Base-by-base conservation (phyloP, 2,888 invertebrate species). In the Busseola fusca region DNA sequence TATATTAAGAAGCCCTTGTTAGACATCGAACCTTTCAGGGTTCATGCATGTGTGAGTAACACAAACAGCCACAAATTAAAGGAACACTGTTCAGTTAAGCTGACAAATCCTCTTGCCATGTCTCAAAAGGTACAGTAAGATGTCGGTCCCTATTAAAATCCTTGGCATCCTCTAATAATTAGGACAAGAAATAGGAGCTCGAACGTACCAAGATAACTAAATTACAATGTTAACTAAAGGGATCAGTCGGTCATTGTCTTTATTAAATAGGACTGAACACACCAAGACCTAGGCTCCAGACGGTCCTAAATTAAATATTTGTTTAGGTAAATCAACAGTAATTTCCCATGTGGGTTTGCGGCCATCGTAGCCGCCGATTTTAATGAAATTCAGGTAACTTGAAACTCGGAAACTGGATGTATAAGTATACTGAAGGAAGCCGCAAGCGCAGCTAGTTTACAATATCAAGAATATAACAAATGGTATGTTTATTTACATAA, bases 121-220 rank as follows among this genome's bases (percentile, higher is more conserved):
- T 69, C 73, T 83, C 72, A 65, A 75, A 75, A 84, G 72, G 66
- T 70, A 72, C 64, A 27, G 66, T 74, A 69, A 76, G 74, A 80
- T 50, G 74, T 72, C 72, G 66, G 74, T 69, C 74, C 76, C 72
- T 73, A 79, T 81, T 79, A 82, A 79, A 83, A 84, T 84, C 70
- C 74, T 71, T 76, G 74, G 64, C 56, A 79, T 71, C 66, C 60
- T 50, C 64, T 72, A 69, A 70, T 84, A 74, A 83, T 83, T 79
- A 79, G 72, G 57, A 72, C 68, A 79, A 74, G 79, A 78, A 75
- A 75, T 72, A 60, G 60, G 50, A 69, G 67, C 64, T 66, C 75
- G 69, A 59, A 59, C 65, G 66, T 64, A 78, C 59, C 59, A 57
- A 69, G 77, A 74, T 74, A 80, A 82, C 74, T 68, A 60, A 77